Conservation (phyloP, 2,113 vertebrate genomes). For the Uropsilus gracilis region DNA sequence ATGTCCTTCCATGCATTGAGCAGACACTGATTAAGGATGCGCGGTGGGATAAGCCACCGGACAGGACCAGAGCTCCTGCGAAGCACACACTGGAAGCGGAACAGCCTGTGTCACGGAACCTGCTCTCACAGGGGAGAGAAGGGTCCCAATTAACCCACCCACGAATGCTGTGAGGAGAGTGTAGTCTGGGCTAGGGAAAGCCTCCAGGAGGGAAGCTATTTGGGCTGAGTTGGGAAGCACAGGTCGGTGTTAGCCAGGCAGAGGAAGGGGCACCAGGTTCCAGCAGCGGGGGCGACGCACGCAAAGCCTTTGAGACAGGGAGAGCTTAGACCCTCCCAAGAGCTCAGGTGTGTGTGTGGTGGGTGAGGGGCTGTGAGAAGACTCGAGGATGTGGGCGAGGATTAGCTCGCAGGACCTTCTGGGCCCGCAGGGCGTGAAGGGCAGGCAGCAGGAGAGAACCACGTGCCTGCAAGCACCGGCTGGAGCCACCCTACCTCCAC, state of each 20-base stretch:
- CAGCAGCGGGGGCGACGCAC: background rate
- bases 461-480: accelerated
- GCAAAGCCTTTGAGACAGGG: background rate
- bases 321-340: background rate
- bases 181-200: background rate
- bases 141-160: background rate
- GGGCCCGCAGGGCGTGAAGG: background rate
- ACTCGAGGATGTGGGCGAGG: accelerated
- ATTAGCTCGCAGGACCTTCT: background rate
- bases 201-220: background rate
- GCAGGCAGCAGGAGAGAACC: background rate
- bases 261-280: background rate
- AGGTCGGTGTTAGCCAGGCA: background rate
- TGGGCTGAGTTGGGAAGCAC: background rate
- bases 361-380: background rate
- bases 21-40: background rate
- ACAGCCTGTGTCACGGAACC: background rate
- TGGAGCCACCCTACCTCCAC: background rate
- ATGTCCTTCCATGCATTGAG: background rate
- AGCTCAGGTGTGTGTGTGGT: background rate
- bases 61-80: background rate
- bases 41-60: background rate
- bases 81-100: background rate
- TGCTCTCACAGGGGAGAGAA: background rate
- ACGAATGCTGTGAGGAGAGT: background rate